These are phyloP conservation scores for Lucinisca nassula DNA, from an alignment of 2,888 invertebrate genomes.

Conservation along the genomic window DNA sequence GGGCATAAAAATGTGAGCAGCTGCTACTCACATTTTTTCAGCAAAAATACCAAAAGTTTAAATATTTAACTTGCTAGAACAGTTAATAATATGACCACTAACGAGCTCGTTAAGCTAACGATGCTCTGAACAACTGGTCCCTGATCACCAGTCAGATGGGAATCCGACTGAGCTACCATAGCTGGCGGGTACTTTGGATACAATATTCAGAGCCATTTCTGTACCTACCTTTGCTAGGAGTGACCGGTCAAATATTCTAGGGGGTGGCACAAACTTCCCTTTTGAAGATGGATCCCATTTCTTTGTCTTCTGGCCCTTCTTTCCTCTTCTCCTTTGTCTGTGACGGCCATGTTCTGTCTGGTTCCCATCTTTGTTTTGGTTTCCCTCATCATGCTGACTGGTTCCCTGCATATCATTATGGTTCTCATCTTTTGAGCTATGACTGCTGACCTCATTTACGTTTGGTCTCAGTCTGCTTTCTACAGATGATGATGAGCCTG, in stretches of 20 bases:
- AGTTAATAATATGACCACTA: too few species aligned
- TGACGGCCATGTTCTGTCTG: not conserved
- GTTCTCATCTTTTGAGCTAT: not conserved
- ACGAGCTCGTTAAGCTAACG: too few species aligned
- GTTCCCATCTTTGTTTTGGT: not conserved
- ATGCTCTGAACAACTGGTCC: too few species aligned
- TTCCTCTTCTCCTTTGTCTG: slow-evolving; percentile 27
- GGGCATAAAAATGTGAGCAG: too few species aligned
- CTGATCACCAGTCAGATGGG: too few species aligned
- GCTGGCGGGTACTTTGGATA: too few species aligned
- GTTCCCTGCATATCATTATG: not conserved
- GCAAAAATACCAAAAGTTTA: too few species aligned
- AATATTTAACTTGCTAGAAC: too few species aligned
- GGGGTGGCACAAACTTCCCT: not conserved
- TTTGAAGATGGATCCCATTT: not conserved
- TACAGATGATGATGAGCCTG: too few species aligned
- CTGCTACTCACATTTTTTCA: too few species aligned
- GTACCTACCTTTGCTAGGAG: slow-evolving; percentile 55
- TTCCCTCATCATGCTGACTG: not conserved
- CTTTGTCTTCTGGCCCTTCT: slow-evolving; percentile 32
- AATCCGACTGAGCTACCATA: too few species aligned
- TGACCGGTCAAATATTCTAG: slow-evolving; percentile 41
- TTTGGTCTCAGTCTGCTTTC: not conserved
- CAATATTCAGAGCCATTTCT: too few species aligned
- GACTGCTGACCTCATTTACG: not conserved